Conservation (phyloP, 2,888 invertebrate species). For the Cantharis nigra region DNA sequence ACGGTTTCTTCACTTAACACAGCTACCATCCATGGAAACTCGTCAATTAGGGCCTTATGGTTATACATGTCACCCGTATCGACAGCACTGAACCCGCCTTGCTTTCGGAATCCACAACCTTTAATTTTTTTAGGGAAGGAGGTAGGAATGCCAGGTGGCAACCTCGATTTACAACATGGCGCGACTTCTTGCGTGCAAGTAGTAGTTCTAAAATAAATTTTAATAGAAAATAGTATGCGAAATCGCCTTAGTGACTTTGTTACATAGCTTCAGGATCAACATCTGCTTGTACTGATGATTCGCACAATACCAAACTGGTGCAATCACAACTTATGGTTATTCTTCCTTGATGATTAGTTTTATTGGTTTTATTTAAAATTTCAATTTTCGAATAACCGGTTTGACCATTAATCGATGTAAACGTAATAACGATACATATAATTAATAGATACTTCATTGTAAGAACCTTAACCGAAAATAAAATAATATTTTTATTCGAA, state of each 20-base stretch:
- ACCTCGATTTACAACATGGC: slow-evolving; percentile 54
- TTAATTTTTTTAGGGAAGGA: too few relatives aligned
- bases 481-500: not conserved
- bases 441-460: not conserved
- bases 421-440: not conserved
- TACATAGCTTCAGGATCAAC: slow-evolving; percentile 56
- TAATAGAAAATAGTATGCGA: not conserved
- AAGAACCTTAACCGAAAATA: not conserved
- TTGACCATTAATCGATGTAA: not conserved
- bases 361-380: too few relatives aligned
- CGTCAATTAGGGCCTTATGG: too few relatives aligned
- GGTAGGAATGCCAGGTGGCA: too few relatives aligned
- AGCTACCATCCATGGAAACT: too few relatives aligned
- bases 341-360: too few relatives aligned
- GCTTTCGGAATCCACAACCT: too few relatives aligned
- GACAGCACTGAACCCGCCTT: too few relatives aligned
- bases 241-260: slow-evolving; percentile 35
- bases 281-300: not conserved
- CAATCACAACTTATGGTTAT: too few relatives aligned
- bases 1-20: too few relatives aligned
- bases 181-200: slow-evolving; percentile 55
- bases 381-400: not conserved
- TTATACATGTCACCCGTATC: too few relatives aligned
- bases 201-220: slow-evolving; percentile 45
- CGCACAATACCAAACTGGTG: too few relatives aligned